Percentiles rank a stretch among this genome's conserved stretches.
These are phyloP conservation scores for Melinaea marsaeus DNA, from an alignment of 2,888 invertebrate species.

Conservation along the genomic window DNA sequence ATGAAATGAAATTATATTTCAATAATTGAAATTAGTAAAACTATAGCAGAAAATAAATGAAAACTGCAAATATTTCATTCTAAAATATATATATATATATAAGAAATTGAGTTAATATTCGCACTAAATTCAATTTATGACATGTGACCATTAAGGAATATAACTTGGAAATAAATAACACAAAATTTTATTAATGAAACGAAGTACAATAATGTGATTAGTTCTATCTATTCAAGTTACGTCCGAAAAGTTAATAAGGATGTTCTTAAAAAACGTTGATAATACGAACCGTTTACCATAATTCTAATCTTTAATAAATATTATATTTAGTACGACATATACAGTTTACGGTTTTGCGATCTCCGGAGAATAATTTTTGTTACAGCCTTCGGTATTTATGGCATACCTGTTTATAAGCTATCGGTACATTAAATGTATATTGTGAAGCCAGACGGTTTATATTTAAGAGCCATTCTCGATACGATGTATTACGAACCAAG, in stretches of 20 bases:
- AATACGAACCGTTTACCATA: conserved; percentile 40
- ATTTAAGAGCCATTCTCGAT: conserved; percentile 39
- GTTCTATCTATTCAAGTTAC: no score
- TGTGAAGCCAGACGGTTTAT: conserved; percentile 24
- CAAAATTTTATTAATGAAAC: no score
- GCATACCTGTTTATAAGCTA: conserved; percentile 30
- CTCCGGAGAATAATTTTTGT: conserved; percentile 28
- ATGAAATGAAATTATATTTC: no score
- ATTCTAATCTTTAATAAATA: conserved; percentile 57
- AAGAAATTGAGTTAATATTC: no score
- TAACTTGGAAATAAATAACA: no score
- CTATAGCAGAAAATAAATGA: no score
- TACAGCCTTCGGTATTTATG: conserved; percentile 31
- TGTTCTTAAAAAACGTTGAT: no score
- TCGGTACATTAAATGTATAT: conserved; percentile 31
- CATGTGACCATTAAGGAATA: not conserved
- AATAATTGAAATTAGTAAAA: no score
- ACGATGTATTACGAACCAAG: conserved; percentile 60
- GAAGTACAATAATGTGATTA: no score
- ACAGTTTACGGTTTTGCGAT: conserved; percentile 31
- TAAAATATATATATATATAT: no score
- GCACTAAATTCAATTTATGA: conserved; percentile 13
- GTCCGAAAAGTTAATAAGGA: conserved; percentile 44
- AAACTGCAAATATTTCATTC: no score
- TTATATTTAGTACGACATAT: conserved; percentile 46